Conservation (phyloP, 2,888 invertebrate genomes). For the Subacronicta megacephala region DNA sequence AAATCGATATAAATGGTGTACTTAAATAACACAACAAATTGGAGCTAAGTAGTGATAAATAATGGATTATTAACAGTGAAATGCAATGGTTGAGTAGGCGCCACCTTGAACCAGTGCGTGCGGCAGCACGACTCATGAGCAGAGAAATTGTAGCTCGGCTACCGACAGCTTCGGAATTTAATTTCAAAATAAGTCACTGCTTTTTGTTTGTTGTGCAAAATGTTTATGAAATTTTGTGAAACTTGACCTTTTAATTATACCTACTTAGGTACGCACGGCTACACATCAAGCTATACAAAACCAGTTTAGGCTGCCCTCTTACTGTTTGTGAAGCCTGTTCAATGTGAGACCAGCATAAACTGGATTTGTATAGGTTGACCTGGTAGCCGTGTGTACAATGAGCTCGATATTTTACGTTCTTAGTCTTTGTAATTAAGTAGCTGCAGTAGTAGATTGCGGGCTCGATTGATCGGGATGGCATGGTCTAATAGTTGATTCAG, state of each 20-base stretch:
- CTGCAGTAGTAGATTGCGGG: too few relatives aligned
- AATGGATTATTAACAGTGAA: constrained; percentile 33
- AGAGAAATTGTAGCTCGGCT: constrained; percentile 44
- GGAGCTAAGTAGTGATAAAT: constrained; percentile 11
- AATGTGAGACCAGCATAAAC: too few relatives aligned
- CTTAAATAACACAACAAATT: constrained; percentile 10
- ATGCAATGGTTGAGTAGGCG: constrained; percentile 57
- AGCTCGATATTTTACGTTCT: neutral
- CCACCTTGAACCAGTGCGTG: constrained; percentile 66
- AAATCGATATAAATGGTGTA: neutral
- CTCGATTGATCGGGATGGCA: too few relatives aligned
- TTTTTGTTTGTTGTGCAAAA: constrained; percentile 14
- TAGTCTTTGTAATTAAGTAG: neutral
- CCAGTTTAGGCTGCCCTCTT: too few relatives aligned
- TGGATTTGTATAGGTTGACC: too few relatives aligned
- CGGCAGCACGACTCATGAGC: constrained; percentile 45
- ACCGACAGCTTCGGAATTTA: constrained; percentile 28
- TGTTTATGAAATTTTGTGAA: constrained; percentile 16
- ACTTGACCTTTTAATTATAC: constrained; percentile 13
- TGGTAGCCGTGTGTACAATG: too few relatives aligned
- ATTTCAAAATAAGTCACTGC: constrained; percentile 23
- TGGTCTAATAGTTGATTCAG: too few relatives aligned
- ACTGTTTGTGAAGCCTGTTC: too few relatives aligned
- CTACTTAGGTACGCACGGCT: too few relatives aligned
- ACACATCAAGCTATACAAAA: too few relatives aligned